Evolutionary conservation across 1,140 invertebrate genomes (phyloP), one percentile per base, ranked within the genome.

Genomic region (Zelostemma sp.): DNA sequence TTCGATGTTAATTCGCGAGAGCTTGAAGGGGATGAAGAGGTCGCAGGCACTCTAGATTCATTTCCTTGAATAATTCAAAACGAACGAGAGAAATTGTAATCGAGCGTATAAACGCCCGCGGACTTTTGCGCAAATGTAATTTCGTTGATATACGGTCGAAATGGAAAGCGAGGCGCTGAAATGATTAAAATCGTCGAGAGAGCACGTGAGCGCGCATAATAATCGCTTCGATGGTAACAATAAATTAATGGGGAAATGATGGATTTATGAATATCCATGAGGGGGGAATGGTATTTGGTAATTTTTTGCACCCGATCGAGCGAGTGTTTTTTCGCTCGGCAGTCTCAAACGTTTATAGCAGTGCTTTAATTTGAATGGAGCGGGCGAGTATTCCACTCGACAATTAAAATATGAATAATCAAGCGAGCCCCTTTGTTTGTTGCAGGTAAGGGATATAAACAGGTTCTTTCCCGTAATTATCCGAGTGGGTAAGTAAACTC

Each of bases 11-110:
- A 70, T 70, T 67, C 41, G 35, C 33, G 19, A 28, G 14, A 12
- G 41, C 41, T 4, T 18, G 47, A 16, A 18, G n/a, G 15, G 19
- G 45, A 49, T 59, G 60, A 65, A 61, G 41, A 43, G 51, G 45
- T 58, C 56, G 60, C 60, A 16, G 15, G 47, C 5, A 12, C 47
- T 31, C 19, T 38, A 38, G 60, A 70, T 70, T 64, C 60, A 58
- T 71, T 71, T 71, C 4, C 35, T 35, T 62, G 57, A 62, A 71
- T 71, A 65, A 71, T 66, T 65, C 68, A 71, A 55, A 45, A 12
- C 15, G 33, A 45, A 40, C 21, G 48, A 50, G 38, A 40, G 31
- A 55, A 59, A 31, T 63, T 14, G 68, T 63, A 63, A 71, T 71
- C 58, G 58, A 62, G 45, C 55, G 46, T 59, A 71, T 63, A 66